Conservation (phyloP, 1,140 invertebrate genomes). For the Caerostris extrusa region DNA sequence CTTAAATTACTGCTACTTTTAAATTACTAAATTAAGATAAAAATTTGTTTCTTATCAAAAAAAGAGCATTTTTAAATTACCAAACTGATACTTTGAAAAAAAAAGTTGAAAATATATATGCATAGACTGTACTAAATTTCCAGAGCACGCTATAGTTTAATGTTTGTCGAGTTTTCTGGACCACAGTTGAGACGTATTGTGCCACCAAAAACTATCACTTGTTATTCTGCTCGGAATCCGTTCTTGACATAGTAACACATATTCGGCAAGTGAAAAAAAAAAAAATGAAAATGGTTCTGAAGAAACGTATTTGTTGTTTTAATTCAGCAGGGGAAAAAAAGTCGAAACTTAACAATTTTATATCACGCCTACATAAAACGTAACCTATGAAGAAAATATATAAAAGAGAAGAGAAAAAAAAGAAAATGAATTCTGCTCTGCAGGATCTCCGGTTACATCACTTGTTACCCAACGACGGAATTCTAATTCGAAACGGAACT, state of each 20-base stretch:
- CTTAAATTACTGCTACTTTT: no score
- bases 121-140: no score
- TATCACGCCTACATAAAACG: conserved; percentile 38
- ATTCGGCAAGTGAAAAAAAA: conserved; percentile 19
- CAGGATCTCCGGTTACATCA: conserved; percentile 33
- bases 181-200: conserved; percentile 15
- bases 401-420: conserved; percentile 29
- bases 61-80: no score
- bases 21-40: no score
- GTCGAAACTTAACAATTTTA: conserved; percentile 22
- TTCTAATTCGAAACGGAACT: neutral
- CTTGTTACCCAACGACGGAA: conserved; percentile 7
- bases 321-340: neutral
- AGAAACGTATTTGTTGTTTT: conserved; percentile 54
- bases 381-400: no score
- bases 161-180: conserved; percentile 37
- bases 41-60: no score
- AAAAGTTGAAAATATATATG: no score
- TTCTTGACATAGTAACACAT: conserved; percentile 73
- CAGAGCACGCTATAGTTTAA: neutral
- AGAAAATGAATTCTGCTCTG: neutral
- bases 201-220: conserved; percentile 35
- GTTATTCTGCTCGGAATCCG: conserved; percentile 32
- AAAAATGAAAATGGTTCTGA: neutral
- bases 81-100: no score